phyloP scores from a whole-genome alignment of 1,140 invertebrate species.

The Calephelis nemesis region DNA sequence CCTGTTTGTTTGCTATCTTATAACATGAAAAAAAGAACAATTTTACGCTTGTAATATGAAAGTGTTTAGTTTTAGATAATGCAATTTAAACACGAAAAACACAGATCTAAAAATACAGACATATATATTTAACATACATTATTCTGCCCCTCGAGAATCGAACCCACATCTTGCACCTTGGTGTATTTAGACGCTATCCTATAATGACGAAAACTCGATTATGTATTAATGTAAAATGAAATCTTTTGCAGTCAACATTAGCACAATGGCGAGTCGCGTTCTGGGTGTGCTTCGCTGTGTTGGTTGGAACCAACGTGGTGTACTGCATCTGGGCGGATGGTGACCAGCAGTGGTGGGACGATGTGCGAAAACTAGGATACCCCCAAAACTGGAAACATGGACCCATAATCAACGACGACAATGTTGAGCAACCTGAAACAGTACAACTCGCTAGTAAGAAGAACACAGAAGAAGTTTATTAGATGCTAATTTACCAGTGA shows the following conservation, averaged over 20 bases:
- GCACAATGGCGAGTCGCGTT: slow-evolving; percentile 89
- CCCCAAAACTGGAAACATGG: slow-evolving; percentile 51
- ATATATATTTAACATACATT: too few relatives aligned
- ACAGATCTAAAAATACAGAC: too few relatives aligned
- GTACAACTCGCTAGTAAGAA: slow-evolving; percentile 41
- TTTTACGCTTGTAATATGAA: too few relatives aligned
- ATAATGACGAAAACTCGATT: too few relatives aligned
- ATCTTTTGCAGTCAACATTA: slow-evolving; percentile 82
- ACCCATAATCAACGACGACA: slow-evolving; percentile 35
- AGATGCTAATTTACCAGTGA: not conserved
- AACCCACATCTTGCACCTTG: too few relatives aligned
- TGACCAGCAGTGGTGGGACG: slow-evolving; percentile 85
- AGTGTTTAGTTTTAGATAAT: too few relatives aligned
- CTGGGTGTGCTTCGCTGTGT: slow-evolving; percentile 86
- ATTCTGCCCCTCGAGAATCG: too few relatives aligned
- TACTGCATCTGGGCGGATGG: slow-evolving; percentile 85
- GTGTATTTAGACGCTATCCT: too few relatives aligned
- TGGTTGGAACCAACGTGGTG: slow-evolving; percentile 84
- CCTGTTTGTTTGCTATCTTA: too few relatives aligned
- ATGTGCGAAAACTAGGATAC: slow-evolving; percentile 52
- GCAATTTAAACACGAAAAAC: too few relatives aligned
- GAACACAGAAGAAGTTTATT: slow-evolving; percentile 30
- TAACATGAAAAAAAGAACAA: too few relatives aligned
- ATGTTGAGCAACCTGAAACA: slow-evolving; percentile 41
- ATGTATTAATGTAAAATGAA: too few relatives aligned